Base-by-base conservation (phyloP, 2,797 vertebrate species). In the Silurus lanzhouensis region DNA sequence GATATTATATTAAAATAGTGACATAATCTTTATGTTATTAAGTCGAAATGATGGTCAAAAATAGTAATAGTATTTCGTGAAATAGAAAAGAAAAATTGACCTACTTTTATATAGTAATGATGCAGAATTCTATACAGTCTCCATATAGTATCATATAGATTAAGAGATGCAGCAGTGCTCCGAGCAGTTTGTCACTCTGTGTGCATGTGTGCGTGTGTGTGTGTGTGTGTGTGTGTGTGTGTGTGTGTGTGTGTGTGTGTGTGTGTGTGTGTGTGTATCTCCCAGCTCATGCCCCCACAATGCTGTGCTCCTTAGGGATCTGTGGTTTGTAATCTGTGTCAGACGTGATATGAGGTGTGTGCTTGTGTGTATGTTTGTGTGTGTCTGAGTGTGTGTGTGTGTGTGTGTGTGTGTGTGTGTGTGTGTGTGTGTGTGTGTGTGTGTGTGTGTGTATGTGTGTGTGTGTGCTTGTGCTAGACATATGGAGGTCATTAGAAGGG, bases 401-500 rank as follows among this genome's bases (percentile, higher is more conserved):
- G 46, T 52, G 20, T 25, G 46, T 58, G 74, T 31, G 74, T 76
- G 52, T 57, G 48, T 75, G 72, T 77, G 52, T 19, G 25, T 14
- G 46, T 31, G 46, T 60, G 55, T 67, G 55, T 83, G 76, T 72
- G 58, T 72, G 25, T 63, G 22, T n/a, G 2, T 66, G 13, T 27
- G 3, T 31, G 13, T 6, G 12, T 38, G 67, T 44, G 67, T 44
- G 38, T 70, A 17, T 20, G 68, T 20, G 68, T 14, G 44, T 72
- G 44, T 77, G 80, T 83, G 74, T 81, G 79, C 55, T 68, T 57
- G 74, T 61, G 82, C 83, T 81, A 60, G 89, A 87, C 85, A 89
- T 88, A 87, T 89, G 82, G 87, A 90, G 89, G 88, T 88, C 88
- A 90, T 89, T 88, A 87, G 84, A 84, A 88, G 81, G 82, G 78